Percentiles rank a stretch among this genome's conserved stretches.
Conservation (phyloP, 92 coral and sea anemone genomes). For the Zoanthus sociatus region DNA sequence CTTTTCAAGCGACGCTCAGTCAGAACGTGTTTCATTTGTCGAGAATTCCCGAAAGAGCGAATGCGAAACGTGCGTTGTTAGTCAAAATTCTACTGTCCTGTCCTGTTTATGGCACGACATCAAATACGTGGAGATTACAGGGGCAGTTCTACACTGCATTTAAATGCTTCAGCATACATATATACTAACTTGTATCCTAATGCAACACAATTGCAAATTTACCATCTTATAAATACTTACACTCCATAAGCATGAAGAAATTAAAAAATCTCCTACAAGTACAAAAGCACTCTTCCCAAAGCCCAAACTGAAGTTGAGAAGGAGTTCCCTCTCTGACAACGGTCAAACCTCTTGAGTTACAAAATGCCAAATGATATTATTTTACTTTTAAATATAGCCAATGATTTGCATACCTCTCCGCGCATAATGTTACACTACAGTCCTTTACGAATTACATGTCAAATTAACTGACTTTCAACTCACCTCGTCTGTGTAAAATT, state of each 20-base stretch:
- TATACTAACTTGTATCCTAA: neutral
- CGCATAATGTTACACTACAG: conserved; percentile 47
- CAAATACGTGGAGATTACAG: conserved; percentile 22
- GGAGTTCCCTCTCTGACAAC: conserved; percentile 46
- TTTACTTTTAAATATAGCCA: conserved; percentile 50
- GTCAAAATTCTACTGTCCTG: conserved; percentile 17
- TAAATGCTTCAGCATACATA: neutral
- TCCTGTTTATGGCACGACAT: conserved; percentile 38
- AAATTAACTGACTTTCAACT: neutral
- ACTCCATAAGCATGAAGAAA: conserved; percentile 6
- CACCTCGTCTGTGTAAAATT: conserved; percentile 41
- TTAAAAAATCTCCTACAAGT: neutral
- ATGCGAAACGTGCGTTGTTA: neutral
- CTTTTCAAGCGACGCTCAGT: neutral
- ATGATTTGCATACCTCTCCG: conserved; percentile 45
- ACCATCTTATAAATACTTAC: neutral
- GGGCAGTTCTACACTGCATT: conserved; percentile 22
- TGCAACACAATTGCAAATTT: neutral
- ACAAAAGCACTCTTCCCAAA: neutral
- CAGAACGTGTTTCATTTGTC: neutral
- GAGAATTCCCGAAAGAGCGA: neutral
- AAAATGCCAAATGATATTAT: conserved; percentile 50
- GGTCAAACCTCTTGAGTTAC: conserved; percentile 50
- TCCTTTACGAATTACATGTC: conserved; percentile 21
- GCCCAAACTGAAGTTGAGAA: conserved; percentile 33